Conservation (phyloP, 92 coral and sea anemone species). For the Epizoanthus fatuus region DNA sequence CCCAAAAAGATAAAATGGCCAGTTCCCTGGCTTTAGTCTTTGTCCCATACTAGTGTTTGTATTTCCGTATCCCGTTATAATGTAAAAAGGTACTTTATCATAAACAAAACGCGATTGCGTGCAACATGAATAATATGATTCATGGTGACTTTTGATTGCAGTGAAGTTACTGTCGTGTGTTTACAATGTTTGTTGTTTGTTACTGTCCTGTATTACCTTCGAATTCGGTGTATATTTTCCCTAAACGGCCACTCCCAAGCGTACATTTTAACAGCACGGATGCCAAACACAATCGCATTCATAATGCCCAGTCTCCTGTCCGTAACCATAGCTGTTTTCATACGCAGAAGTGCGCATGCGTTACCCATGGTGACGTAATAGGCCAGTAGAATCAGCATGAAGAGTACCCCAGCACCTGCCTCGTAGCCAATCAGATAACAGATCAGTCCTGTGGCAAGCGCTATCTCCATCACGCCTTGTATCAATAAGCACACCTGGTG, state of each 20-base stretch:
- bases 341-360: conserved; percentile 63
- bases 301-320: conserved; percentile 71
- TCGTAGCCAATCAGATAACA: conserved; percentile 79
- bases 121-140: too few species aligned
- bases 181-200: too few species aligned
- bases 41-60: too few species aligned
- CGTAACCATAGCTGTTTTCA: conserved; percentile 71
- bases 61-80: too few species aligned
- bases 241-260: conserved; percentile 31
- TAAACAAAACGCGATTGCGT: too few species aligned
- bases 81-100: too few species aligned
- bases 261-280: conserved; percentile 33
- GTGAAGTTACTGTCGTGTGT: too few species aligned
- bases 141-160: too few species aligned
- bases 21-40: too few species aligned
- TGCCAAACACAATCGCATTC: conserved; percentile 36
- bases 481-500: conserved; percentile 26
- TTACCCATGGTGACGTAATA: conserved; percentile 74
- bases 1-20: too few species aligned
- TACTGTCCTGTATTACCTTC: conserved; percentile 7
- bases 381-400: conserved; percentile 55
- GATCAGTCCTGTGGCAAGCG: conserved; percentile 59
- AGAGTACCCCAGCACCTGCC: conserved; percentile 68
- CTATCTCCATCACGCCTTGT: conserved; percentile 67
- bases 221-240: conserved; percentile 13